Evolutionary conservation across 2,113 vertebrate species (phyloP).

Genomic region (Gallinago jamesoni): DNA sequence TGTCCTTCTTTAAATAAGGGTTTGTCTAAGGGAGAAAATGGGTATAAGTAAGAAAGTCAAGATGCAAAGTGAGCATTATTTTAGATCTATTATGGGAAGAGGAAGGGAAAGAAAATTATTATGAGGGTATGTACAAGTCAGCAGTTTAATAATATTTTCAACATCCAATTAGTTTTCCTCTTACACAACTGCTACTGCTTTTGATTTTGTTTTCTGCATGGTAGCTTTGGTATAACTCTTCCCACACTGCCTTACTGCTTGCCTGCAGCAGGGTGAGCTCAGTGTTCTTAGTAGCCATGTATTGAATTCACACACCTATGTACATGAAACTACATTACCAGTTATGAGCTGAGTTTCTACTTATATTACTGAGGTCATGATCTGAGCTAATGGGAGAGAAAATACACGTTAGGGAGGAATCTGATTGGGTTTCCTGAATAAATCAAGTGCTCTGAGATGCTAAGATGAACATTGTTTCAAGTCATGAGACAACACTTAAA

Average conservation of each 20-base stretch:
- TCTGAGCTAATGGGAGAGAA: neutral
- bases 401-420: neutral
- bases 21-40: neutral
- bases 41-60: neutral
- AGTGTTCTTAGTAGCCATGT: neutral
- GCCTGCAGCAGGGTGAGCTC: neutral
- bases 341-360: neutral
- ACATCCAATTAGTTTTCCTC: neutral
- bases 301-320: neutral
- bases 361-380: neutral
- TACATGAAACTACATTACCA: neutral
- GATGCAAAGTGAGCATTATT: neutral
- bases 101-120: neutral
- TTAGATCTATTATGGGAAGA: neutral
- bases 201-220: neutral
- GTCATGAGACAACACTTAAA: neutral
- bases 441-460: neutral
- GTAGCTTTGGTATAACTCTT: neutral
- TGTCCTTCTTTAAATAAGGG: neutral
- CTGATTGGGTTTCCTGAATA: neutral
- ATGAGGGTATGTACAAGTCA: neutral
- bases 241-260: neutral
- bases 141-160: neutral
- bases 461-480: neutral
- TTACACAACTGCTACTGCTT: neutral